Evolutionary conservation across 2,888 invertebrate genomes (phyloP), one percentile per base, ranked within the genome.

Genomic region (Rutpela maculata): DNA sequence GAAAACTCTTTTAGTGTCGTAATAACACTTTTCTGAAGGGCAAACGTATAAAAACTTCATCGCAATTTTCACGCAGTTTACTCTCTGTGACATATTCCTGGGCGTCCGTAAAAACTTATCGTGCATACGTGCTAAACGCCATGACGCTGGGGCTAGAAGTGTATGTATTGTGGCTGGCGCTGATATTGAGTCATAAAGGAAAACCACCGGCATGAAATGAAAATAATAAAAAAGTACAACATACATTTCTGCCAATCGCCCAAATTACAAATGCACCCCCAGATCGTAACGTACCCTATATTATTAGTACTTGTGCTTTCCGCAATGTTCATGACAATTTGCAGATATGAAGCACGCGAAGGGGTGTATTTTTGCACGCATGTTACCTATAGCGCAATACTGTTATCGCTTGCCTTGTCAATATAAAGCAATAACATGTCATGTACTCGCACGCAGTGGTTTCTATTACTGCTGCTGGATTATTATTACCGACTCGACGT

Each of bases 311-410:
- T 55, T 55, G 38, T 55, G 26, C 72, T 38, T 77, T 76, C 72
- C 63, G 65, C 69, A 78, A 78, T 75, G 72, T 74, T 78, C 77
- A 75, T 74, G 77, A 77, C 78, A 77, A 77, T 80, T 80, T 68
- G 78, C 80, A 65, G 73, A 80, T 75, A 50, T 38, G 66, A 56
- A 66, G 66, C 77, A 78, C 75, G 78, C 75, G 66, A 78, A 71
- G 72, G 72, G 72, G 72, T 72, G 62, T 50, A 63, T 59, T 63
- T 65, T 72, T 50, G 62, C 72, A 63, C 72, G 31, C 62, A 57
- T 60, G 63, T 72, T 62, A 43, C 22, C 71, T 71, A 18, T 18
- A 60, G 19, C 60, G 22, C 43, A 43, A 43, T 31, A 22, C 65
- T 43, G 22, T 19, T 57, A 59, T 71, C 71, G 71, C 26, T 31